Base-by-base conservation (phyloP, 2,888 invertebrate genomes). In the Drosophila trichaetosa region DNA sequence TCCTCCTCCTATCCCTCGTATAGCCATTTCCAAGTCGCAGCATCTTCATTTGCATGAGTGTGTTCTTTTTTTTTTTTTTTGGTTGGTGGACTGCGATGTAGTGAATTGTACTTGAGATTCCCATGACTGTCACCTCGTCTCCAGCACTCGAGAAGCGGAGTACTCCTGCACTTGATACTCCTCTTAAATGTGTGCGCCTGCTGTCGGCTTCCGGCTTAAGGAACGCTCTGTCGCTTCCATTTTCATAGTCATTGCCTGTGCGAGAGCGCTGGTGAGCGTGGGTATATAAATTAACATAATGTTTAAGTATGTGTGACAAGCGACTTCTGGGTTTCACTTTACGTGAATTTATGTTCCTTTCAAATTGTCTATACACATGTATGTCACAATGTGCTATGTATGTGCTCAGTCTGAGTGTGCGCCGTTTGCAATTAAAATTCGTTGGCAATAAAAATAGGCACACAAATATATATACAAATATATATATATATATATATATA, bases 271-370 rank as follows among this genome's bases (percentile, higher is more conserved):
- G 31, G 38, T 65, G 36, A 29, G 59, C 66, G 67, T 73, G 67
- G 53, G 68, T 71, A 86, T 78, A 87, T 87, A 87, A 90, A 87
- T 87, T 87, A 89, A 87, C 90, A 90, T 87, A 83, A 89, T 90
- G 90, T 79, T 76, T 90, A 87, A 90, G 87, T 90, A 82, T 82
- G 89, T 87, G 90, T 89, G 90, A 87, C 87, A 90, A 78, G 90
- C 80, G 90, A 89, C 87, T 87, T 89, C 87, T 83, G 87, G 79
- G 84, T 89, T 87, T 78, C 84, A 82, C 79, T 87, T 87, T 70
- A 75, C 79, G 79, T 78, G 68, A 89, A 90, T 90, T 90, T 90
- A 87, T 87, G 89, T 89, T 76, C 72, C 76, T 74, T 74, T 86
- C 73, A 79, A 90, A 79, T 76, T 88, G 83, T 90, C 75, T 75